Evolutionary conservation across 2,113 vertebrate species (phyloP).

Genomic region (Nettapus auritus): DNA sequence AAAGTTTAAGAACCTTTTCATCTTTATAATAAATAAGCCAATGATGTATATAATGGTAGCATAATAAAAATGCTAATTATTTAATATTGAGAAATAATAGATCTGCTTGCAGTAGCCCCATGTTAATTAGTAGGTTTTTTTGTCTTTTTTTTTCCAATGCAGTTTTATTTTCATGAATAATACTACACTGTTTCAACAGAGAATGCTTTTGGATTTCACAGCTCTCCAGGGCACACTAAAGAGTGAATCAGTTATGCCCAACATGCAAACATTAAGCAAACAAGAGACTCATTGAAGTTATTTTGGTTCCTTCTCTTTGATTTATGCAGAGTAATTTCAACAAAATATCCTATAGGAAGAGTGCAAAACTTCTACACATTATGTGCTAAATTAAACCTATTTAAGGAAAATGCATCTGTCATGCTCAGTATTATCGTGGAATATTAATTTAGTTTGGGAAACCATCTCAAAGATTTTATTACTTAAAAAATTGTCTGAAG

Average conservation of each 20-base stretch:
- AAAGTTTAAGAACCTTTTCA: background rate
- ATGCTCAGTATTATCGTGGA: background rate
- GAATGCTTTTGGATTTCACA: slow-evolving; percentile 35
- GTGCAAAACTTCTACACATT: background rate
- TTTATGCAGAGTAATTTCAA: slow-evolving; percentile 62
- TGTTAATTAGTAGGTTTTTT: background rate
- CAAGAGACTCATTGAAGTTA: slow-evolving; percentile 46
- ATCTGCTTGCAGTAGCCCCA: background rate
- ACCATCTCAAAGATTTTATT: background rate
- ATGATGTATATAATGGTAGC: background rate
- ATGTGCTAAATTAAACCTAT: slow-evolving; percentile 32
- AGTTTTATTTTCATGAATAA: slow-evolving; percentile 55
- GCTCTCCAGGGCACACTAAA: slow-evolving; percentile 53
- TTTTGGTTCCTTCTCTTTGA: slow-evolving; percentile 47
- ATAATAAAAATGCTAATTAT: slow-evolving; percentile 49
- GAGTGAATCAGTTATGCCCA: slow-evolving; percentile 42
- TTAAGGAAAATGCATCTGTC: background rate
- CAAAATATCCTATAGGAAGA: slow-evolving; percentile 46
- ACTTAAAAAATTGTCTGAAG: background rate
- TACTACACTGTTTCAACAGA: slow-evolving; percentile 1
- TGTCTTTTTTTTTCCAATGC: background rate
- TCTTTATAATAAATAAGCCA: slow-evolving; percentile 26
- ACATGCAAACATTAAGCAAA: slow-evolving; percentile 52
- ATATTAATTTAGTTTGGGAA: slow-evolving; percentile 22
- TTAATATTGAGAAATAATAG: slow-evolving; percentile 40